Conservation (phyloP, 2,888 invertebrate genomes). For the Tillus elongatus region DNA sequence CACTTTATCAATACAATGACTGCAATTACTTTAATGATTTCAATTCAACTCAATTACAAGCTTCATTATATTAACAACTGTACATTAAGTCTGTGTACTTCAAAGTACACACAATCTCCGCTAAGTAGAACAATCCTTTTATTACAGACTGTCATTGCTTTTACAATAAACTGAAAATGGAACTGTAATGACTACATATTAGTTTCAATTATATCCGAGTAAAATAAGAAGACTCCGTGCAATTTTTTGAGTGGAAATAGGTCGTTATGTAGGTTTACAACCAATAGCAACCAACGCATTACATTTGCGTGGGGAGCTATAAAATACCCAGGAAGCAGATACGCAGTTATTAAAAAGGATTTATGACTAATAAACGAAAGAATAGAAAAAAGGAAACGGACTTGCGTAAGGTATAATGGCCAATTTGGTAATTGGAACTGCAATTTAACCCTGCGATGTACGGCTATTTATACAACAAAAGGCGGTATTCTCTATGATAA, state of each 20-base stretch:
- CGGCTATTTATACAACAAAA: not conserved
- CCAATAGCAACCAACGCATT: conserved; percentile 8
- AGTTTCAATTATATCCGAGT: conserved; percentile 7
- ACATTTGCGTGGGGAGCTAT: conserved; percentile 24
- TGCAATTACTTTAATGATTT: too few species aligned
- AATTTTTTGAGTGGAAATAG: not conserved
- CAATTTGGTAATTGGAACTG: conserved; percentile 26
- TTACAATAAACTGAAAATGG: too few species aligned
- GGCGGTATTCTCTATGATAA: too few species aligned
- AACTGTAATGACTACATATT: too few species aligned
- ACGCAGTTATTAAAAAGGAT: conserved; percentile 27
- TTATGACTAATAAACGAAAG: conserved; percentile 28
- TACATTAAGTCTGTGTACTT: too few species aligned
- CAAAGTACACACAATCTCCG: too few species aligned
- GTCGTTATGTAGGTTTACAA: not conserved
- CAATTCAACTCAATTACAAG: too few species aligned
- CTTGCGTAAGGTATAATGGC: conserved; percentile 23
- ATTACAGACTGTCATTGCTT: too few species aligned
- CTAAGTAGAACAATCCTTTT: too few species aligned
- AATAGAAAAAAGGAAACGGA: conserved; percentile 22
- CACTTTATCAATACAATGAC: too few species aligned
- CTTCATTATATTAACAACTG: too few species aligned
- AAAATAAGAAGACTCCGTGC: conserved; percentile 14
- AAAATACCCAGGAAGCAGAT: conserved; percentile 25
- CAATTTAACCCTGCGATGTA: conserved; percentile 3